Evolutionary conservation across 2,113 vertebrate species (phyloP).

Genomic region (Reinhardtius hippoglossoides): DNA sequence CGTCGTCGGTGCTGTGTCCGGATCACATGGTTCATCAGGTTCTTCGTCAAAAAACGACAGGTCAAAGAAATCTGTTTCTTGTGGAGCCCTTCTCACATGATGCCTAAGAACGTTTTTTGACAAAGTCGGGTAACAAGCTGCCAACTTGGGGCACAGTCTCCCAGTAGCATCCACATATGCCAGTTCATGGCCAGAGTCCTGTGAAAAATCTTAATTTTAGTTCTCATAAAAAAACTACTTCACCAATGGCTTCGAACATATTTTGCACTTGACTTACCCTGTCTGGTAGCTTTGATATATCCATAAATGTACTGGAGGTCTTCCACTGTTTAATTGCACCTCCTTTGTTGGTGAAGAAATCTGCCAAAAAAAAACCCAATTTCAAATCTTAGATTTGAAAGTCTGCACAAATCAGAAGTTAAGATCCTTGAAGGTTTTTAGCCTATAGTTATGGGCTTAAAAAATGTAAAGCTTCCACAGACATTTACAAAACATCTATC

Average conservation of each 20-base stretch:
- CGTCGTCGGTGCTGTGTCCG: background rate
- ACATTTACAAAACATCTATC: too few relatives aligned
- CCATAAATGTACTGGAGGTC: background rate
- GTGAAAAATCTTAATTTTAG: background rate
- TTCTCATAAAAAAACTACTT: background rate
- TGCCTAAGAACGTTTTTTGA: background rate
- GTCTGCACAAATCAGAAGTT: too few relatives aligned
- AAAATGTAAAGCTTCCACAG: too few relatives aligned
- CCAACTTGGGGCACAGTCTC: background rate
- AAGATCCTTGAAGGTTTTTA: too few relatives aligned
- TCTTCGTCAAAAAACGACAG: background rate
- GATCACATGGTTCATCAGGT: background rate
- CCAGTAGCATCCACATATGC: slow-evolving; percentile 12
- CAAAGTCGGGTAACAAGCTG: background rate
- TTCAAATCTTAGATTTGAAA: too few relatives aligned
- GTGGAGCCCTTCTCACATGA: background rate
- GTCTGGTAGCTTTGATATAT: slow-evolving; percentile 2
- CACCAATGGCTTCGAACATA: background rate
- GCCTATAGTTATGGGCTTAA: too few relatives aligned
- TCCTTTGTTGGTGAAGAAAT: background rate
- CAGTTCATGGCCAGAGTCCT: slow-evolving; percentile 28
- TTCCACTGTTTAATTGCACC: slow-evolving; percentile 1
- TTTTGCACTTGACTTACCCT: background rate
- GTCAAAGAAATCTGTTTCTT: background rate
- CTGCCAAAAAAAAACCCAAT: slow-evolving; percentile 3